phyloP scores from a whole-genome alignment of 2,113 vertebrate genomes.

The Leucopternis melanops region DNA sequence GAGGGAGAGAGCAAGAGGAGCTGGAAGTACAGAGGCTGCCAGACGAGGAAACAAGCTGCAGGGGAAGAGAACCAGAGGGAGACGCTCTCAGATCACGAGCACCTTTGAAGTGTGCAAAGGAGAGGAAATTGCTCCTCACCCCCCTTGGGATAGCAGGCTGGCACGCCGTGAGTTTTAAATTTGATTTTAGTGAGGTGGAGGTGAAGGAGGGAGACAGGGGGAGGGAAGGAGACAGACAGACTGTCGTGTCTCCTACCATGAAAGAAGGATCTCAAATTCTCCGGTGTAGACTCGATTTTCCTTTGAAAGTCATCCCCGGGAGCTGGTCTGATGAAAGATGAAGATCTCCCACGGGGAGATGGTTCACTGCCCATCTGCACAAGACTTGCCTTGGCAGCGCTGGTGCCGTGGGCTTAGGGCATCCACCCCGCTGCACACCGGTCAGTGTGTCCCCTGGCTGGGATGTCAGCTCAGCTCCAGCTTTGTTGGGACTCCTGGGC shows the following conservation, averaged over 20 bases:
- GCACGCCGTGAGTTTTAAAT: not conserved
- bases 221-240: not conserved
- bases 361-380: rapidly evolving
- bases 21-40: not conserved
- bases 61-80: not conserved
- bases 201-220: not conserved
- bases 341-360: not conserved
- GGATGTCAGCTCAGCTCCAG: not conserved
- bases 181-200: not conserved
- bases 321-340: not conserved
- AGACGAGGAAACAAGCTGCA: not conserved
- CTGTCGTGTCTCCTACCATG: not conserved
- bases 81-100: not conserved
- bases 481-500: rapidly evolving
- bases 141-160: not conserved
- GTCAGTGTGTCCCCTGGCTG: not conserved
- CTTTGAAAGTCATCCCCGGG: not conserved
- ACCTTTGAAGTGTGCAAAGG: not conserved
- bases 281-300: rapidly evolving
- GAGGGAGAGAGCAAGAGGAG: not conserved
- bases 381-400: not conserved
- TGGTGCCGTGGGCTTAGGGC: rapidly evolving
- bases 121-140: not conserved
- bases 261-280: not conserved
- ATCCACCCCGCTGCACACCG: rapidly evolving